phyloP scores from a whole-genome alignment of 2,113 vertebrate species.

The Microtus ochrogaster region DNA sequence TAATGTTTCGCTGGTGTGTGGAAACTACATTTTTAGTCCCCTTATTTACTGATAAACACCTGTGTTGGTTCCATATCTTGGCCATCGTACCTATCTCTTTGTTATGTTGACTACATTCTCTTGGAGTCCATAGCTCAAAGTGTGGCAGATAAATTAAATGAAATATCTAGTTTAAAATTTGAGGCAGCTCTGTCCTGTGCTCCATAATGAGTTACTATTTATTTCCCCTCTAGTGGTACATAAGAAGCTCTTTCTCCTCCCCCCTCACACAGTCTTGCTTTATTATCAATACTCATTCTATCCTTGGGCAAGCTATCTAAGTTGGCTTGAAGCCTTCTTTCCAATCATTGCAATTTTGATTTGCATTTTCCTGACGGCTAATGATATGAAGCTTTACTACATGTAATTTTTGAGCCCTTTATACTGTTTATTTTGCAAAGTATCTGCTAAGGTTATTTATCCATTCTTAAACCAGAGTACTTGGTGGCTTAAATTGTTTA shows the following conservation, averaged over 20 bases:
- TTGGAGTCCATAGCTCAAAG: background rate
- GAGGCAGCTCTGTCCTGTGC: background rate
- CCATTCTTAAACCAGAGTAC: background rate
- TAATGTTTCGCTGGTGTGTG: background rate
- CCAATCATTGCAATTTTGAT: background rate
- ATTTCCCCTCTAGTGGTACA: background rate
- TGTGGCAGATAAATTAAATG: background rate
- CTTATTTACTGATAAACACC: background rate
- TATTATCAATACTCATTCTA: background rate
- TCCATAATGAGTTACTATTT: background rate
- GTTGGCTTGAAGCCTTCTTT: background rate
- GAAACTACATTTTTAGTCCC: background rate
- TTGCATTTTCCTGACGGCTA: background rate
- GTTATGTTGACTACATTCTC: background rate
- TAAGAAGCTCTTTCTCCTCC: background rate
- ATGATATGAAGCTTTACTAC: background rate
- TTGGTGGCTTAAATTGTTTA: background rate
- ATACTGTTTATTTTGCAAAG: background rate
- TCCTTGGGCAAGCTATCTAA: background rate
- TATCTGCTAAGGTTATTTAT: background rate
- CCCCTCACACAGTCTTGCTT: background rate
- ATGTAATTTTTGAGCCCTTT: background rate
- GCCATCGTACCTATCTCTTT: background rate
- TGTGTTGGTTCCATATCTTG: background rate
- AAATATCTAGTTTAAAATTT: background rate